Percentiles rank a stretch among this genome's conserved stretches.
Conservation (phyloP, 2,113 vertebrate species). For the Pycnonotus jocosus region DNA sequence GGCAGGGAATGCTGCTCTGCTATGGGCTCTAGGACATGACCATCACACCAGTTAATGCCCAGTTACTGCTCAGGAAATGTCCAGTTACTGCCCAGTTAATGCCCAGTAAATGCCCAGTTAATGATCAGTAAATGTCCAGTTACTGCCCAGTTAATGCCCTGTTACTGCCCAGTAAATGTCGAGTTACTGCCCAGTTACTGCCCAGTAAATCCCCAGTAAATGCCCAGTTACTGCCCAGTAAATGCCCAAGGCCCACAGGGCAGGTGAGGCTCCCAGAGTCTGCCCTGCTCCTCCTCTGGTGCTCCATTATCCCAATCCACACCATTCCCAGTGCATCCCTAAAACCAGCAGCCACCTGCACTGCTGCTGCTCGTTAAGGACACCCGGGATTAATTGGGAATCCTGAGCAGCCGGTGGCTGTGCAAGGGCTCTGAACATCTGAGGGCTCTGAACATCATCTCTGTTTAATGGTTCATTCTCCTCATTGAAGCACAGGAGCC, state of each 20-base stretch:
- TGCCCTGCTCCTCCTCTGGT: background rate
- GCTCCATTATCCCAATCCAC: background rate
- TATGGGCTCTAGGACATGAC: rapidly evolving
- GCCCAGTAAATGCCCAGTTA: background rate
- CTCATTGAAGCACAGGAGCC: background rate
- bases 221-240: background rate
- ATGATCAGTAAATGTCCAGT: rapidly evolving
- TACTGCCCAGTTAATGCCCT: background rate
- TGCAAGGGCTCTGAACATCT: background rate
- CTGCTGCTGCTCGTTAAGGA: background rate
- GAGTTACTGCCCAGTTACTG: background rate
- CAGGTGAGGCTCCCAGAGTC: background rate
- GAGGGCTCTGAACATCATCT: background rate
- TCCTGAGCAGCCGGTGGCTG: background rate
- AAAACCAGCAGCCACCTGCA: background rate
- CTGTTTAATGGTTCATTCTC: background rate
- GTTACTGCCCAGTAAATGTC: background rate
- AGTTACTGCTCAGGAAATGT: rapidly evolving
- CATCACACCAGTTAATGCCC: background rate
- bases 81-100: background rate
- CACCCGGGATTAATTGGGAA: background rate
- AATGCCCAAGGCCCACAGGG: background rate
- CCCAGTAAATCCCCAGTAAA: rapidly evolving
- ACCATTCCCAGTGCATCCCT: background rate
- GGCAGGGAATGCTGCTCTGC: background rate